phyloP scores from a whole-genome alignment of 2,888 invertebrate genomes.

The Pediacus dermestoides region DNA sequence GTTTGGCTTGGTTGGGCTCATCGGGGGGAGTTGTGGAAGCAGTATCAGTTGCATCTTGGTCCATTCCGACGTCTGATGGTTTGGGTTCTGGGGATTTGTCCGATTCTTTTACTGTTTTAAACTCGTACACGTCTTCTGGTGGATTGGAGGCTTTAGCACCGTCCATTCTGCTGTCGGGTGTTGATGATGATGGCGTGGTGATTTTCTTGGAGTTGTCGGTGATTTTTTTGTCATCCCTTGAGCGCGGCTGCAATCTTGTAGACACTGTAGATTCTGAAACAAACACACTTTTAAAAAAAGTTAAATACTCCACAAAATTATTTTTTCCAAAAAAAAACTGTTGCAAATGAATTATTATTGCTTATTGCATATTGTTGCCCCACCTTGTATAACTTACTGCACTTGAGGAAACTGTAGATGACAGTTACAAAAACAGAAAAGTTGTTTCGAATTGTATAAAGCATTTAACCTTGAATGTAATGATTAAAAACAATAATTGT shows the following conservation, averaged over 20 bases:
- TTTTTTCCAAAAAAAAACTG: neutral
- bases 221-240: slow-evolving; percentile 59
- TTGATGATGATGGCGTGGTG: slow-evolving; percentile 11
- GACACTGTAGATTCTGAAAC: slow-evolving; percentile 50
- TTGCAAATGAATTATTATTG: no score
- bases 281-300: slow-evolving; percentile 8
- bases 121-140: slow-evolving; percentile 57
- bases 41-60: slow-evolving; percentile 34
- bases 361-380: no score
- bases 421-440: no score
- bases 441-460: no score
- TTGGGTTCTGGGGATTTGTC: slow-evolving; percentile 46
- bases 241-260: slow-evolving; percentile 47
- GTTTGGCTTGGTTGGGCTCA: slow-evolving; percentile 32
- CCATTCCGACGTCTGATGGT: slow-evolving; percentile 41
- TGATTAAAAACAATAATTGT: no score
- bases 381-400: no score
- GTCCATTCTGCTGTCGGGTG: slow-evolving; percentile 14
- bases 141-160: slow-evolving; percentile 14
- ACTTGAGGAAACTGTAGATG: no score
- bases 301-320: neutral
- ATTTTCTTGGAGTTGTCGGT: slow-evolving; percentile 35
- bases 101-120: slow-evolving; percentile 56
- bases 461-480: no score
- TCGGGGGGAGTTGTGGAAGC: slow-evolving; percentile 22